Conservation (phyloP, 2,113 vertebrate genomes). For the Perca schrenkii region DNA sequence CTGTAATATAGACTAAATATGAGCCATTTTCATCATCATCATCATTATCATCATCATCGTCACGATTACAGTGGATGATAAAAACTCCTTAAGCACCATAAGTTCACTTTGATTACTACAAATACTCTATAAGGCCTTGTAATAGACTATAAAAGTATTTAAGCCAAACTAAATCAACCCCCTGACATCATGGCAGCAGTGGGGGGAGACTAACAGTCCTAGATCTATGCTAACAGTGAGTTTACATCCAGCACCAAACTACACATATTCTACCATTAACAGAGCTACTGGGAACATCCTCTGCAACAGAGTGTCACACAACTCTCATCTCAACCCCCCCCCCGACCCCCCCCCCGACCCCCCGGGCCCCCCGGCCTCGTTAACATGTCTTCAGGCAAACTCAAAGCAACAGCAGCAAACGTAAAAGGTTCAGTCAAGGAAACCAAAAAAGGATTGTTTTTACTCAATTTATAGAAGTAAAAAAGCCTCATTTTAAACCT, state of each 20-base stretch:
- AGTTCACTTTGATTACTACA: not conserved
- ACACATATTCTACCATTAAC: slow-evolving; percentile 66
- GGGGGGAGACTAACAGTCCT: not conserved
- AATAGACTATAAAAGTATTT: not conserved
- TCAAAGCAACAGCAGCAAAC: not conserved
- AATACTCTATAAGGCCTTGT: not conserved
- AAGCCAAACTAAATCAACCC: not conserved
- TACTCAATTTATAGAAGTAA: too few relatives aligned
- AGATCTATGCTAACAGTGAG: not conserved
- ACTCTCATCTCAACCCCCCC: not conserved
- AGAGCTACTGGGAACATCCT: slow-evolving; percentile 61
- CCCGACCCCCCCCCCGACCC: not conserved
- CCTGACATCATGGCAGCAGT: not conserved
- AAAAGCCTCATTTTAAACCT: too few relatives aligned
- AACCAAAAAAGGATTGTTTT: too few relatives aligned
- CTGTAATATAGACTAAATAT: not conserved
- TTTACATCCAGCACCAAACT: slow-evolving; percentile 57
- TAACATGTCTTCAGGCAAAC: too few relatives aligned
- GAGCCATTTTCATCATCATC: not conserved
- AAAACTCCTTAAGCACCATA: too few relatives aligned
- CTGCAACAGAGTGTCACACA: slow-evolving; percentile 12
- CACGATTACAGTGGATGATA: too few relatives aligned
- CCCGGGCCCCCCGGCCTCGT: too few relatives aligned
- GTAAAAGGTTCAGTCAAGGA: too few relatives aligned
- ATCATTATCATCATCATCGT: too few relatives aligned